These are phyloP conservation scores for Philaethria dido DNA, from an alignment of 2,888 invertebrate genomes.

Conservation along the genomic window DNA sequence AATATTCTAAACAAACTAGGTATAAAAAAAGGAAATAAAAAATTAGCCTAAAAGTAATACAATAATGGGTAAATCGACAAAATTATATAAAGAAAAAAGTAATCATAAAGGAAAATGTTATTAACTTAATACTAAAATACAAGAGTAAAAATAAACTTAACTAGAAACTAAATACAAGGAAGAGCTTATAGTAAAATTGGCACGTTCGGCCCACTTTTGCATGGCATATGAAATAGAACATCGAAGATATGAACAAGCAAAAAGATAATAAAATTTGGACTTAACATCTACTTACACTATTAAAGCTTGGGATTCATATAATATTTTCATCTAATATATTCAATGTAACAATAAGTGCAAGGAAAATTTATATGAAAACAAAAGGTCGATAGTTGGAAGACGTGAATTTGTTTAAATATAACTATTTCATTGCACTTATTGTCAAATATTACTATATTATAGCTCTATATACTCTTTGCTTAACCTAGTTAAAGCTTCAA, in stretches of 20 bases:
- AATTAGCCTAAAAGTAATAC: slow-evolving; percentile 37
- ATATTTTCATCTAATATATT: background rate
- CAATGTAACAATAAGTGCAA: slow-evolving; percentile 31
- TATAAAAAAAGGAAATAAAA: slow-evolving; percentile 28
- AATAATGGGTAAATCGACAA: slow-evolving; percentile 33
- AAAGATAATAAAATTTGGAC: slow-evolving; percentile 37
- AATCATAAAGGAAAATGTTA: slow-evolving; percentile 14
- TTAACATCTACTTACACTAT: slow-evolving; percentile 51
- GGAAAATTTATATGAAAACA: slow-evolving; percentile 29
- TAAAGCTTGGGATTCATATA: slow-evolving; percentile 60
- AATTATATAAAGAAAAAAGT: slow-evolving; percentile 30
- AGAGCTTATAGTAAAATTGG: slow-evolving; percentile 60
- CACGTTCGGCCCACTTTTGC: slow-evolving; percentile 76
- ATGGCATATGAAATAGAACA: slow-evolving; percentile 43
- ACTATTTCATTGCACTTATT: slow-evolving; percentile 26
- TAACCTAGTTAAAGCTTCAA: slow-evolving; percentile 73
- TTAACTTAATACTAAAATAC: slow-evolving; percentile 26
- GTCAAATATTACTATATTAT: slow-evolving; percentile 28
- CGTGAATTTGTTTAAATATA: slow-evolving; percentile 31
- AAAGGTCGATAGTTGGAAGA: slow-evolving; percentile 26
- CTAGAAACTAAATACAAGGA: slow-evolving; percentile 48
- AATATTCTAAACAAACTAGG: slow-evolving; percentile 4
- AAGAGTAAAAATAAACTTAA: slow-evolving; percentile 36
- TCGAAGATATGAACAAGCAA: slow-evolving; percentile 42
- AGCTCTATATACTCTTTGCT: slow-evolving; percentile 33